These are phyloP conservation scores for Melinopterus prodromus DNA, from an alignment of 2,888 invertebrate genomes.

Conservation along the genomic window DNA sequence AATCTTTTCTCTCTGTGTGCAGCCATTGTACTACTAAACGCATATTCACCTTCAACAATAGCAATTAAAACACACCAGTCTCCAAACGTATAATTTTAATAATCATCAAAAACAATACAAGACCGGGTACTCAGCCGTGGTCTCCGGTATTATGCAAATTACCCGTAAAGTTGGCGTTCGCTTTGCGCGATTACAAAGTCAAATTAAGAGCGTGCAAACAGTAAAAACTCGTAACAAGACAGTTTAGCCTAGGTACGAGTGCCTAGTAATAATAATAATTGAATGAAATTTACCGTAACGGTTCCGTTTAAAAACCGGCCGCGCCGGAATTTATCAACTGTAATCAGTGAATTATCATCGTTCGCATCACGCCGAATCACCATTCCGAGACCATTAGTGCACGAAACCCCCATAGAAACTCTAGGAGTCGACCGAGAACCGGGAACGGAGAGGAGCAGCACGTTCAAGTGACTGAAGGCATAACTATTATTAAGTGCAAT, in stretches of 20 bases:
- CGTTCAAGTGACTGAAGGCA: conserved; percentile 22
- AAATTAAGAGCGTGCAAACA: conserved; percentile 24
- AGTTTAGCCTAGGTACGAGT: conserved; percentile 9
- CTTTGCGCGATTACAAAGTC: conserved; percentile 20
- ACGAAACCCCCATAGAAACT: background rate
- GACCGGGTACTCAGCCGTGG: conserved; percentile 1
- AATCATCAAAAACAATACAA: background rate
- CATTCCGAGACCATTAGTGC: background rate
- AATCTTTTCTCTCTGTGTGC: too few species aligned
- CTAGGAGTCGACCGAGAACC: background rate
- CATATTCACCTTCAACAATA: too few species aligned
- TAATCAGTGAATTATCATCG: conserved; percentile 11
- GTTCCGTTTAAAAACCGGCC: background rate
- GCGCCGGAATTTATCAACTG: background rate
- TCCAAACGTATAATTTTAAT: background rate
- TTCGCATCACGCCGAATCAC: conserved; percentile 12
- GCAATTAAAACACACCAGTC: background rate
- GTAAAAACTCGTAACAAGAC: conserved; percentile 21
- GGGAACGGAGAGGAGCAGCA: background rate
- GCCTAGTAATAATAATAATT: conserved; percentile 20
- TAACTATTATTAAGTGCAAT: conserved; percentile 42
- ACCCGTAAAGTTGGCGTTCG: background rate
- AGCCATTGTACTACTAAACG: too few species aligned
- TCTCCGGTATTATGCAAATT: conserved; percentile 12
- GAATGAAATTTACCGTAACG: conserved; percentile 17